A percentile compares a stretch with the other conserved stretches of the same genome.
Evolutionary conservation across 2,113 vertebrate genomes (phyloP).

Genomic region (Chroicocephalus ridibundus): DNA sequence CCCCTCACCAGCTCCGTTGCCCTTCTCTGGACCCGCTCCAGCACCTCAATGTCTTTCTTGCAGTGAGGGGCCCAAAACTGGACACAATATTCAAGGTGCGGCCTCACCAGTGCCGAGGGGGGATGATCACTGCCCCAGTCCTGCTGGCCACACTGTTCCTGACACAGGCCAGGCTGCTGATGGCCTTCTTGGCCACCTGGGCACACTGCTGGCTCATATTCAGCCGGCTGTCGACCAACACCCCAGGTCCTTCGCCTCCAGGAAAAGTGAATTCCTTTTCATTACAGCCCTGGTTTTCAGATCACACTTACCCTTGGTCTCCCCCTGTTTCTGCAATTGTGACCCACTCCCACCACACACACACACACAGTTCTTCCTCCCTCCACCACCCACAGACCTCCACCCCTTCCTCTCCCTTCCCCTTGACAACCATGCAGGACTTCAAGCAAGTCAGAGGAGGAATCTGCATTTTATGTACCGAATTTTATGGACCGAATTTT

Average conservation of each 20-base stretch:
- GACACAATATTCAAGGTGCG: neutral
- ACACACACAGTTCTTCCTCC: neutral
- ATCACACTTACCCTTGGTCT: fast-evolving
- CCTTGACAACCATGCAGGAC: neutral
- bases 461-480: fast-evolving
- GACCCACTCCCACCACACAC: neutral
- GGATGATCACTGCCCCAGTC: neutral
- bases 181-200: neutral
- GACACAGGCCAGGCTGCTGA: neutral
- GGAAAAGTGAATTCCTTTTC: neutral
- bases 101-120: neutral
- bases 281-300: neutral
- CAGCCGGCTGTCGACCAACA: neutral
- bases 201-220: neutral
- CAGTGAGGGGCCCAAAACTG: neutral
- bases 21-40: neutral
- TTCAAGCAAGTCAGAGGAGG: neutral
- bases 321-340: fast-evolving
- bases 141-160: neutral
- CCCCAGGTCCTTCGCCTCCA: neutral
- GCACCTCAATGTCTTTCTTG: neutral
- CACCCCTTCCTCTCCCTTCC: neutral
- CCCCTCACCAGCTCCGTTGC: neutral
- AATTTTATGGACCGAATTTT: fast-evolving
- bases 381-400: neutral